Conservation (phyloP, 1,140 invertebrate species). For the Papilio xuthus region DNA sequence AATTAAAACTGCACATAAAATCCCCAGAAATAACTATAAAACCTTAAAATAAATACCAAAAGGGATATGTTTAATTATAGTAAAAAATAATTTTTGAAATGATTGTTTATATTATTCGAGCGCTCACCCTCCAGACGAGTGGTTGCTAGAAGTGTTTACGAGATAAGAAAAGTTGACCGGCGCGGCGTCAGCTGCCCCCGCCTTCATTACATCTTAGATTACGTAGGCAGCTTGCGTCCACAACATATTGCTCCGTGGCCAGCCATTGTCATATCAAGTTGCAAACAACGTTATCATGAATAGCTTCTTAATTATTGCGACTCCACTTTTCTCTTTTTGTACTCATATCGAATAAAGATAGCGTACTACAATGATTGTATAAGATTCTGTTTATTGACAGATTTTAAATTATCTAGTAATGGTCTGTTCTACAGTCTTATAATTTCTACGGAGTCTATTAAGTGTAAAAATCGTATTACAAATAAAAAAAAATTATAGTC, state of each 20-base stretch:
- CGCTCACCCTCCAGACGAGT: slow-evolving; percentile 46
- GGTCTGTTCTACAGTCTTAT: too few species aligned
- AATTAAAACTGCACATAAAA: too few species aligned
- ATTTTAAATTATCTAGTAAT: too few species aligned
- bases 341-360: not conserved
- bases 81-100: not conserved
- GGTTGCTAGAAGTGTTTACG: slow-evolving; percentile 53
- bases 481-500: not conserved
- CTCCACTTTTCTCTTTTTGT: not conserved
- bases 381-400: too few species aligned
- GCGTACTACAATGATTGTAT: not conserved
- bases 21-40: too few species aligned
- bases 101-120: not conserved
- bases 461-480: not conserved
- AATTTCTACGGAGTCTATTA: too few species aligned
- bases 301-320: slow-evolving; percentile 1
- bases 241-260: slow-evolving; percentile 35
- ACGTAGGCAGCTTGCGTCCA: slow-evolving; percentile 40
- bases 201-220: slow-evolving; percentile 54
- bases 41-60: too few species aligned
- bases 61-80: not conserved
- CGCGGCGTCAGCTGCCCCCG: slow-evolving; percentile 62
- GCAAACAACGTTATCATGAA: slow-evolving; percentile 10
- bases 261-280: slow-evolving; percentile 6
- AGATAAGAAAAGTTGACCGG: slow-evolving; percentile 66